Percentiles rank a stretch among this genome's conserved stretches.
Conservation (phyloP, 37 sponge, comb jelly and placozoan species). For the Oopsacas minuta region DNA sequence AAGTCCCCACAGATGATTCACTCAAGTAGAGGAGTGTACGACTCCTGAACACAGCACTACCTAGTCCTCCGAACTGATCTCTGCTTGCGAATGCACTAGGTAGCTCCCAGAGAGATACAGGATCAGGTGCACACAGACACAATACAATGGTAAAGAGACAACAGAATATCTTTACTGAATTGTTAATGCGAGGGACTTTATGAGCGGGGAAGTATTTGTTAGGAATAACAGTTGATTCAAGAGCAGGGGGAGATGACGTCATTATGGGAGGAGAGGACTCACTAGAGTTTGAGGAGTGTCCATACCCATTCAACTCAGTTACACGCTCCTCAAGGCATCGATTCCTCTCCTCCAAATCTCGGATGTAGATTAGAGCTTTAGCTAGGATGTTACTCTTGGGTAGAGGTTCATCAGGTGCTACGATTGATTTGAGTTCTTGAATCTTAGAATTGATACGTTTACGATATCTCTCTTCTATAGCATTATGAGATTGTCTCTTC, state of each 20-base stretch:
- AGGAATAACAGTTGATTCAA: background rate
- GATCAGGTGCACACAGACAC: background rate
- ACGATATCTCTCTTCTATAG: background rate
- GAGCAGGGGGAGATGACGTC: background rate
- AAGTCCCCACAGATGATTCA: background rate
- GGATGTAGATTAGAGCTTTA: conserved; percentile 8
- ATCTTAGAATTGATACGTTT: background rate
- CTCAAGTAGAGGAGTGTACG: background rate
- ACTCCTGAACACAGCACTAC: background rate
- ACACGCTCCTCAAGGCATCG: background rate
- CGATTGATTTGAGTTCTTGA: conserved; percentile 14
- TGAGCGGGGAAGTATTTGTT: background rate
- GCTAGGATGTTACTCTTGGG: conserved; percentile 11
- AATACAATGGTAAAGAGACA: background rate
- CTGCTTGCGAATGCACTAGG: background rate
- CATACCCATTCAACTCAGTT: background rate
- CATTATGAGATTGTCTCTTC: background rate
- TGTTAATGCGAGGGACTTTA: background rate
- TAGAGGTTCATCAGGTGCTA: background rate
- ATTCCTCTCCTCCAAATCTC: background rate
- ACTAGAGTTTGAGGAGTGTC: background rate
- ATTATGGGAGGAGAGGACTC: background rate
- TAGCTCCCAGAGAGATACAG: background rate
- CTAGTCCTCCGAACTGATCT: background rate
- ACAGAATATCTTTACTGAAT: background rate